Evolutionary conservation across 2,888 invertebrate genomes (phyloP).

Genomic region (Dascillus cervinus): DNA sequence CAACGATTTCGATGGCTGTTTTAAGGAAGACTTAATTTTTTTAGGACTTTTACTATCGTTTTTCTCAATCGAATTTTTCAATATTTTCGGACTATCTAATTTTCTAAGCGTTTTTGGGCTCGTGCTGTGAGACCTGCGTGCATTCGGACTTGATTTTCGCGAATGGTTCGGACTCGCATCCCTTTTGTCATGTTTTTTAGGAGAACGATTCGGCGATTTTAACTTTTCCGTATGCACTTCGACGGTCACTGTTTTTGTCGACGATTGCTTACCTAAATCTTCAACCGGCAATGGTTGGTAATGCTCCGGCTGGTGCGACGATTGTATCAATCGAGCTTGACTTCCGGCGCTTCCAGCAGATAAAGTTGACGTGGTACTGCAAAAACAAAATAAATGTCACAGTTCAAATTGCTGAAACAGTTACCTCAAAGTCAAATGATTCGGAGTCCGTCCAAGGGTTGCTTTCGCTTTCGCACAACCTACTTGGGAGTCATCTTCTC

Average conservation of each 20-base stretch:
- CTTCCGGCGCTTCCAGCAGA: slow-evolving; percentile 91
- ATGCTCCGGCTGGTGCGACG: slow-evolving; percentile 86
- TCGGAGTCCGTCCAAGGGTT: slow-evolving; percentile 79
- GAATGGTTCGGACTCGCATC: slow-evolving; percentile 29
- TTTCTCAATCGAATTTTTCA: slow-evolving; percentile 7
- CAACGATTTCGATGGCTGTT: slow-evolving; percentile 45
- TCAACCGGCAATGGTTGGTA: slow-evolving; percentile 84
- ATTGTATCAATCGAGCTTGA: slow-evolving; percentile 87
- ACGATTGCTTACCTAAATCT: slow-evolving; percentile 75
- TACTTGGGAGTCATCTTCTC: slow-evolving; percentile 73
- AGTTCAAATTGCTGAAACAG: slow-evolving; percentile 14
- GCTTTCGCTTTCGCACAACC: slow-evolving; percentile 54
- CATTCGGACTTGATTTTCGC: slow-evolving; percentile 30
- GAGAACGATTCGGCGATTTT: slow-evolving; percentile 31
- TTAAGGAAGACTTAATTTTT: slow-evolving; percentile 34
- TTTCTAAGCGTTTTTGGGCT: slow-evolving; percentile 22
- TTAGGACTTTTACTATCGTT: slow-evolving; percentile 8
- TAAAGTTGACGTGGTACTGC: slow-evolving; percentile 86
- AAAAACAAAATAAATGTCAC: slow-evolving; percentile 23
- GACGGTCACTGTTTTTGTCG: slow-evolving; percentile 46
- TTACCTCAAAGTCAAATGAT: slow-evolving; percentile 82
- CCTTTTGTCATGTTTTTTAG: slow-evolving; percentile 25
- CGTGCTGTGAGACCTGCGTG: slow-evolving; percentile 11
- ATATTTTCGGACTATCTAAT: slow-evolving; percentile 7
- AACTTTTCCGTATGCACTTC: slow-evolving; percentile 34